Evolutionary conservation across 2,888 invertebrate genomes (phyloP).

Genomic region (Phymatocera aterrima): DNA sequence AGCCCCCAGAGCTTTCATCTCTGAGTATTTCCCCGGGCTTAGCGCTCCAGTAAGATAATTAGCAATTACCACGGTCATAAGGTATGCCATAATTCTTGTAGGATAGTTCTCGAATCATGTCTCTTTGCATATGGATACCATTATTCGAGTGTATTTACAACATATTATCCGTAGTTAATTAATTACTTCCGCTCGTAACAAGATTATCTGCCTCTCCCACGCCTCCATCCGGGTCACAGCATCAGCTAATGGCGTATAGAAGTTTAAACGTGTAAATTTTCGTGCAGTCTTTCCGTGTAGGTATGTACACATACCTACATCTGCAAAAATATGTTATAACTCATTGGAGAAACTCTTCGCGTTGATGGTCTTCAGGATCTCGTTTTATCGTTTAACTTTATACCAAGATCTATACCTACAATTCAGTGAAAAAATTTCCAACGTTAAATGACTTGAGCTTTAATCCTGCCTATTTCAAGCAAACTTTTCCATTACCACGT

Average conservation of each 20-base stretch:
- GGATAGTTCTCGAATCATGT: neutral
- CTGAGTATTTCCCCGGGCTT: neutral
- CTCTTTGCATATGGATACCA: neutral
- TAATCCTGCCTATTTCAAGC: too few species aligned
- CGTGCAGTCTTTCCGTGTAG: neutral
- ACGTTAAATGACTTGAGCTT: too few species aligned
- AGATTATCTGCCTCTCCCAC: neutral
- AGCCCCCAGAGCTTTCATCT: neutral
- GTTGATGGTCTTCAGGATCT: neutral
- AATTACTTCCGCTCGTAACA: neutral
- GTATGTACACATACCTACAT: too few species aligned
- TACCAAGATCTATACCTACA: too few species aligned
- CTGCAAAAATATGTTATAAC: neutral
- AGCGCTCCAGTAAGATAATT: constrained; percentile 6
- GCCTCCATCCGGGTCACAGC: neutral
- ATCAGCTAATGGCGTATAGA: neutral
- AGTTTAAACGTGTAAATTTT: neutral
- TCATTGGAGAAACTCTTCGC: neutral
- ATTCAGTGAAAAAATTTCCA: too few species aligned
- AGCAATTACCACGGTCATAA: constrained; percentile 2
- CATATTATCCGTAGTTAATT: neutral
- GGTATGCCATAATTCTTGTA: neutral
- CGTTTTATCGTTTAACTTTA: neutral
- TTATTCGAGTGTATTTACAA: neutral
- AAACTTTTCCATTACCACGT: too few species aligned